phyloP scores from a whole-genome alignment of 2,888 invertebrate species.

The Cyaniris semiargus region DNA sequence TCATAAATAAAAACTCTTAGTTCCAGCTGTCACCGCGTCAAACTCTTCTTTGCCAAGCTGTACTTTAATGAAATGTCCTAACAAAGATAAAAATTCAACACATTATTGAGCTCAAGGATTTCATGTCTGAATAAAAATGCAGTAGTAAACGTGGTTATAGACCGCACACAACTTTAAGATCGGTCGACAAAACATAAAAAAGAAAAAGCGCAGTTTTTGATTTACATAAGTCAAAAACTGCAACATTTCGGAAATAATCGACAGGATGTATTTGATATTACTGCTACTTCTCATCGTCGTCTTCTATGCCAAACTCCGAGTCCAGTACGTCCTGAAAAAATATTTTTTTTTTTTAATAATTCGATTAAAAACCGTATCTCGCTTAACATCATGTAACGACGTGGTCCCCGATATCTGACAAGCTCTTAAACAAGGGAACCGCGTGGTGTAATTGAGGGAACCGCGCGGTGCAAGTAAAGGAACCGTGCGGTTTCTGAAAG shows the following conservation, averaged over 20 bases:
- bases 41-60: too few relatives aligned
- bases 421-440: too few relatives aligned
- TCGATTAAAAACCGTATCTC: neutral
- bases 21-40: too few relatives aligned
- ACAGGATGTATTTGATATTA: too few relatives aligned
- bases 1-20: too few relatives aligned
- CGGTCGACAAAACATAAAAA: too few relatives aligned
- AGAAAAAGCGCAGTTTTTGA: neutral
- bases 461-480: neutral
- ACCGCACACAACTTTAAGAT: neutral
- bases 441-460: neutral
- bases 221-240: too few relatives aligned
- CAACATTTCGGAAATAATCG: too few relatives aligned
- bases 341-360: conserved; percentile 27
- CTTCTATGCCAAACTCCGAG: conserved; percentile 59
- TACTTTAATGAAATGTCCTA: neutral
- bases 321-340: conserved; percentile 62
- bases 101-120: neutral
- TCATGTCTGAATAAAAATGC: neutral
- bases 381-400: too few relatives aligned
- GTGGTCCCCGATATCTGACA: too few relatives aligned
- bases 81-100: neutral
- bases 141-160: neutral
- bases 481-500: too few relatives aligned
- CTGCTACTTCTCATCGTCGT: conserved; percentile 48